Evolutionary conservation across 2,797 vertebrate genomes (phyloP).

Genomic region (Anas capensis): DNA sequence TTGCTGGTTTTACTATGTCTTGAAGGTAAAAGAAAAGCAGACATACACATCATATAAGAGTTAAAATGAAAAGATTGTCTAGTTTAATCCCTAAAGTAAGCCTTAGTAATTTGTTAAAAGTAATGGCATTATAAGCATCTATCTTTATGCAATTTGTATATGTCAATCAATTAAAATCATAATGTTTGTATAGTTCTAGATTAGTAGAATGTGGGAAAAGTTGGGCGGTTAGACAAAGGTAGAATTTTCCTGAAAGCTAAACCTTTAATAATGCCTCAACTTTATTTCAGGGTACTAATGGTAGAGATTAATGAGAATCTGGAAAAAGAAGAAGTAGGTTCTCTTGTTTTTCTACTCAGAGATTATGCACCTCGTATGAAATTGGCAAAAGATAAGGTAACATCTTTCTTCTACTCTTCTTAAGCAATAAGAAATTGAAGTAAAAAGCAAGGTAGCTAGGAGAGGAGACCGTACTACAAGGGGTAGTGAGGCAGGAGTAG

Average conservation of each 20-base stretch:
- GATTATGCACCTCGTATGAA: conserved; percentile 77
- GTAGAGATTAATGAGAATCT: conserved; percentile 87
- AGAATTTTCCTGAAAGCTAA: neutral
- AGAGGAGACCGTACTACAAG: neutral
- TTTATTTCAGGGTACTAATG: conserved; percentile 86
- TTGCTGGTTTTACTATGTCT: neutral
- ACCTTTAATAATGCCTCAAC: neutral
- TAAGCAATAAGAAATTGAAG: neutral
- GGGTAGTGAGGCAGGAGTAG: neutral
- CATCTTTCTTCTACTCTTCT: neutral
- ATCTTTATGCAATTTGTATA: neutral
- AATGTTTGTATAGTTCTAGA: neutral
- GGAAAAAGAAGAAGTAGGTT: conserved; percentile 81
- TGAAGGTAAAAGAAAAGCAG: neutral
- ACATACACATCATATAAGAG: neutral
- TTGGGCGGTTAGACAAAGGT: neutral
- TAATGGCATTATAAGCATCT: neutral
- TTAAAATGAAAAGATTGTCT: neutral
- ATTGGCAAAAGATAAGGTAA: conserved; percentile 84
- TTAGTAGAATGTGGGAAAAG: neutral
- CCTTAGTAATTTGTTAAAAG: neutral
- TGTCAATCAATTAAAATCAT: neutral
- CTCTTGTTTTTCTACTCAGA: conserved; percentile 85
- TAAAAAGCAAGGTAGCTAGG: neutral
- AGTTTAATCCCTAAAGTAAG: neutral